Evolutionary conservation across 2,797 vertebrate species (phyloP), one percentile per base, ranked within the genome.

Genomic region (Pogonophryne albipinna): DNA sequence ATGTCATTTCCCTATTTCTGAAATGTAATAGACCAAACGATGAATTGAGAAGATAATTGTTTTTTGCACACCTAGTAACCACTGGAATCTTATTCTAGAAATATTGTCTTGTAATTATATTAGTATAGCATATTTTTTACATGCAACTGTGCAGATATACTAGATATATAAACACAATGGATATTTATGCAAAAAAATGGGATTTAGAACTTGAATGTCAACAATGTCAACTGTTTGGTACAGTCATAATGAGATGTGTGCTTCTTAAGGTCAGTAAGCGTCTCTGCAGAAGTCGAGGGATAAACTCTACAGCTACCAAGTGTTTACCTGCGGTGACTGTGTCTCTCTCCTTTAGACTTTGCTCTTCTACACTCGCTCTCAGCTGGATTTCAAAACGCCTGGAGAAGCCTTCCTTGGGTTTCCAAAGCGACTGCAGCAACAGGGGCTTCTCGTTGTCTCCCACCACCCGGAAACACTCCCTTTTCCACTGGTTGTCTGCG

Each of bases 391-490:
- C 95, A 34, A 96, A 96, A 2, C 95, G 92, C 20, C 95, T 79
- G 81, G 93, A 91, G 74, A 95, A 95, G 6, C 95, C 95, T 4
- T 96, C 94, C 69, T 96, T 96, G 42, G 95, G 95, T 73, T 95
- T 96, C 95, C 95, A 96, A 1, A 95, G 91, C 0, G 95, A 93
- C 92, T 96, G 95, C 74, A 96, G 88, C 87, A 94, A 70, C 44
- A 96, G 93, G 2, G 95, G 95, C 72, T 90, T 94, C 89, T 96
- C 95, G 1, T 79, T 76, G 87, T 94, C 93, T 0, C 92, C 93
- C 57, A 96, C 94, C 44, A 94, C 92, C 23, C 95, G 91, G 80
- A 94, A 94, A 63, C 94, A 96, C 82, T 96, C 94, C 23, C 93
- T 92, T 84, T 83, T 93, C 95, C 95, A 96, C 75, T 94, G 92